A percentile compares a stretch with the other conserved stretches of the same genome.
These are phyloP conservation scores for Poeciliopsis gracilis DNA, from an alignment of 2,797 vertebrate genomes.

Conservation along the genomic window DNA sequence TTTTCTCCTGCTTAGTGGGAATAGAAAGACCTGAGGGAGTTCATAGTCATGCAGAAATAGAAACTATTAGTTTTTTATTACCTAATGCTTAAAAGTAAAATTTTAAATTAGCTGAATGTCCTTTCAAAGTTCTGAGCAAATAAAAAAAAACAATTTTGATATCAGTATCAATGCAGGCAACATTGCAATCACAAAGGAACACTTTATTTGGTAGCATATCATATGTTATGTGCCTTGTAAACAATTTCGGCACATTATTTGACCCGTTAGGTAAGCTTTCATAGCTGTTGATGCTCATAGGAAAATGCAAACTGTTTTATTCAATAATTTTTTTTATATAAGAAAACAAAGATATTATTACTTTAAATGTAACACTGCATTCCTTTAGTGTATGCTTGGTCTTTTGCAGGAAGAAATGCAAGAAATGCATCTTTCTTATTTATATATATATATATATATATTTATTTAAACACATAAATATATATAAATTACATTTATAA, in stretches of 20 bases:
- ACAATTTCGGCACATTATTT: not conserved
- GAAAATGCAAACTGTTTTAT: too few species aligned
- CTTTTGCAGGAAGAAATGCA: too few species aligned
- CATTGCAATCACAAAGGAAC: not conserved
- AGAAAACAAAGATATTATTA: too few species aligned
- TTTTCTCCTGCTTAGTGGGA: constrained; percentile 35
- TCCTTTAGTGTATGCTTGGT: too few species aligned
- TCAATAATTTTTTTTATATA: too few species aligned
- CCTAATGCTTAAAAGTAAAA: not conserved
- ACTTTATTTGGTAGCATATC: not conserved
- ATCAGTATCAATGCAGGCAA: not conserved
- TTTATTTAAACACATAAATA: too few species aligned
- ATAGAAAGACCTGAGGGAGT: constrained; percentile 13
- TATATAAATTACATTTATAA: too few species aligned
- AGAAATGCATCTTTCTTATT: too few species aligned
- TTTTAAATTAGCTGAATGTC: not conserved
- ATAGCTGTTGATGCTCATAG: not conserved
- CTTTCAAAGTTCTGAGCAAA: not conserved
- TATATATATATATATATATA: too few species aligned
- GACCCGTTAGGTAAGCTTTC: not conserved
- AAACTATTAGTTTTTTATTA: not conserved
- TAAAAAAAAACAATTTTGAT: not conserved
- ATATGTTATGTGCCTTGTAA: not conserved
- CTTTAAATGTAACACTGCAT: too few species aligned
- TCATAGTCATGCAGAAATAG: not conserved